Evolutionary conservation across 2,113 vertebrate genomes (phyloP).

Genomic region (Halcyon senegalensis): DNA sequence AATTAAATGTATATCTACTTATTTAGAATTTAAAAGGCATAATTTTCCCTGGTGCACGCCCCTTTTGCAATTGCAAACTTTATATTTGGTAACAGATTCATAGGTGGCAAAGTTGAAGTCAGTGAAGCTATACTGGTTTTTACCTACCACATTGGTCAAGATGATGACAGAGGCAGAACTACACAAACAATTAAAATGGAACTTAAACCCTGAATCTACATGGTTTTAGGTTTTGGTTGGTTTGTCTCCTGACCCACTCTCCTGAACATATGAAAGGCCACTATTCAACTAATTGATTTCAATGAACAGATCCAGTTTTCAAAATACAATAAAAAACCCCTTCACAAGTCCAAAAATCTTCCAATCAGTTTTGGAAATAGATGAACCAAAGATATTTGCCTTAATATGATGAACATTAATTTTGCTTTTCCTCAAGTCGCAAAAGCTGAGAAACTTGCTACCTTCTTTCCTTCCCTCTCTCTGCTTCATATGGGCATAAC

Average conservation of each 20-base stretch:
- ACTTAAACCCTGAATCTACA: neutral
- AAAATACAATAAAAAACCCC: neutral
- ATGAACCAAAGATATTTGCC: neutral
- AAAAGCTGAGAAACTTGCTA: neutral
- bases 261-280: neutral
- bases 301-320: neutral
- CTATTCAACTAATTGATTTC: neutral
- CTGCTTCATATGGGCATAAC: neutral
- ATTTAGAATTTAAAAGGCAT: neutral
- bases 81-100: neutral
- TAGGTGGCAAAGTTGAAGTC: neutral
- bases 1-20: neutral
- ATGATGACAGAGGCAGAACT: neutral
- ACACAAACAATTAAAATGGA: neutral
- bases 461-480: neutral
- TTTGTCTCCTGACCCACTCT: rapidly evolving
- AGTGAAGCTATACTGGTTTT: neutral
- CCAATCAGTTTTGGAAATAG: neutral
- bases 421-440: neutral
- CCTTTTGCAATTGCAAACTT: neutral
- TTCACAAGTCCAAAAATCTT: neutral
- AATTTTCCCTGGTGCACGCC: neutral
- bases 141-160: neutral
- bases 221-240: neutral
- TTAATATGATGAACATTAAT: neutral